Evolutionary conservation across 2,113 vertebrate species (phyloP), one percentile per base, ranked within the genome.

Genomic region (Balaeniceps rex): DNA sequence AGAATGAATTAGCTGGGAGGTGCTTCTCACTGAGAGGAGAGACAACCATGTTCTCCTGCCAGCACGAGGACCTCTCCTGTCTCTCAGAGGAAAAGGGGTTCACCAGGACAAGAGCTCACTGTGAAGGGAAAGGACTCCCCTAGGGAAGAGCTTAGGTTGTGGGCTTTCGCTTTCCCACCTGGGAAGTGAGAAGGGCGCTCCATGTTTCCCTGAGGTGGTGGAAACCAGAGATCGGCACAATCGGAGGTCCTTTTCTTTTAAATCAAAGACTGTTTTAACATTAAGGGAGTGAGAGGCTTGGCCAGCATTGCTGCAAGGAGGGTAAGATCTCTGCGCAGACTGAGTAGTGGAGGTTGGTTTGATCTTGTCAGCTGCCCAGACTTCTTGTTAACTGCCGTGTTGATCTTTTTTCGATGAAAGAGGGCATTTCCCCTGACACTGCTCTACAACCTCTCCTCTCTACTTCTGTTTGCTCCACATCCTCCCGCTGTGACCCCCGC

Each of bases 1-100:
- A 24, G n/a, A 84, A 36, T 49, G 34, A 93, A 85, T 64, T 40
- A 68, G 52, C 36, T 93, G 57, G 81, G 93, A 93, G 82, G 36
- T 57, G 44, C 36, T 76, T 57, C 34, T 76, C 54, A 51, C 31
- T 6, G 11, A 71, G 38, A 69, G 9, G 12, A 55, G 36, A 36
- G 69, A 92, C 55, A 60, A 49, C 8, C n/a, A 74, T 19, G 19
- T 42, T 84, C 28, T 72, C 44, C 87, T 46, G 51, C 12, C 61
- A 44, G 65, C 55, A 5, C 14, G 9, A 4, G 72, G 28, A 23
- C 17, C 47, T 60, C 57, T 64, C 17, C 47, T 44, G 61, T 23
- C 11, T 58, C 61, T 46, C 40, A 2, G 19, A 38, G 24, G 52
- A 57, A 60, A 36, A 26, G 11, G 52, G 1, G 21, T 21, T 88